phyloP scores from a whole-genome alignment of 2,888 invertebrate genomes.

The Caenorhabditis macrosperma region DNA sequence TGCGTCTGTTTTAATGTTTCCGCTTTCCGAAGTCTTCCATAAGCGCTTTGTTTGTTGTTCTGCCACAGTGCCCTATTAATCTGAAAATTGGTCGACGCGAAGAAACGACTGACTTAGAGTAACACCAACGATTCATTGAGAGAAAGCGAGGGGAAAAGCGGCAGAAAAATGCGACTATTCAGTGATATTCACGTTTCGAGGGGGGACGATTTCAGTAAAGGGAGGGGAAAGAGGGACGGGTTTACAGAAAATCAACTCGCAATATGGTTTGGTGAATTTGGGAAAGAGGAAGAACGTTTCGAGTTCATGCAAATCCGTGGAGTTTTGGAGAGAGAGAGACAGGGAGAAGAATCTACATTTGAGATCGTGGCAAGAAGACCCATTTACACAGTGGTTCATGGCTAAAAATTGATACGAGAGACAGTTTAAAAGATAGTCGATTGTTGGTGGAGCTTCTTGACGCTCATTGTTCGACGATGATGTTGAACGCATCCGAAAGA shows the following conservation, averaged over 20 bases:
- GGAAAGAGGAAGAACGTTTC: constrained; percentile 2
- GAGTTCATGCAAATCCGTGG: constrained; percentile 35
- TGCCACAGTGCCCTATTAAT: constrained; percentile 24
- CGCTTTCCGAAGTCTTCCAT: background rate
- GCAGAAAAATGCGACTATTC: constrained; percentile 19
- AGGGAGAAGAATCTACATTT: constrained; percentile 1
- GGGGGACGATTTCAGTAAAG: background rate
- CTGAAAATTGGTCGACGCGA: constrained; percentile 35
- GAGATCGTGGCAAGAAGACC: constrained; percentile 18
- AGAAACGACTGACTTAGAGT: background rate
- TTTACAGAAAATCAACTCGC: constrained; percentile 33
- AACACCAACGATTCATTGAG: constrained; percentile 33
- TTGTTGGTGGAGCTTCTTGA: constrained; percentile 79
- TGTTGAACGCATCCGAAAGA: constrained; percentile 79
- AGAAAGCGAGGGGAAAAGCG: constrained; percentile 6
- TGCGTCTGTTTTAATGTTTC: background rate
- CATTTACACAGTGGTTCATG: constrained; percentile 15
- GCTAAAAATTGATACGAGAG: constrained; percentile 29
- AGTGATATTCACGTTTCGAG: constrained; percentile 17
- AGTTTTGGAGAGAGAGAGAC: background rate
- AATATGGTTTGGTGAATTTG: constrained; percentile 20
- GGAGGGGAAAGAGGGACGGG: constrained; percentile 19
- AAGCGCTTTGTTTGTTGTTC: constrained; percentile 15
- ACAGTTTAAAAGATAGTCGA: constrained; percentile 70
- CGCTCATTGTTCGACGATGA: constrained; percentile 79